Conservation (phyloP, 2,113 vertebrate species). For the Reinhardtius hippoglossoides region DNA sequence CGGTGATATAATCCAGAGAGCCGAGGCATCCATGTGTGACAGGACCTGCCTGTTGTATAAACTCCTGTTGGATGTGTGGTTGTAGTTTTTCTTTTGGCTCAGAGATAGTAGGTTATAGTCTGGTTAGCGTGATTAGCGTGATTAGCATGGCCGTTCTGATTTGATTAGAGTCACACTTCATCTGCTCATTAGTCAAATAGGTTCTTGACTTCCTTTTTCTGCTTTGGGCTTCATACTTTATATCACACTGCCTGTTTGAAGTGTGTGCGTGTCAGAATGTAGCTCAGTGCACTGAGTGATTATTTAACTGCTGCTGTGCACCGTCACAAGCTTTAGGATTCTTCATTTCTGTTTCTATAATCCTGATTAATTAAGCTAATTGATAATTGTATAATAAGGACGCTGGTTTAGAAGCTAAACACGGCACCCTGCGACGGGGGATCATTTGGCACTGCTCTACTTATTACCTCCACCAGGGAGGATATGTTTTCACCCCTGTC, state of each 20-base stretch:
- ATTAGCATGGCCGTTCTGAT: slow-evolving; percentile 28
- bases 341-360: too few species aligned
- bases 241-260: neutral
- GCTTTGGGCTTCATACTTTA: neutral
- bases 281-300: neutral
- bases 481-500: too few species aligned
- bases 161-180: slow-evolving; percentile 55
- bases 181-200: slow-evolving; percentile 51
- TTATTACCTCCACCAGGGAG: too few species aligned
- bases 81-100: too few species aligned
- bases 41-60: neutral
- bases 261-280: neutral
- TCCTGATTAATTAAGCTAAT: slow-evolving; percentile 33
- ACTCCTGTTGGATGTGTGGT: neutral
- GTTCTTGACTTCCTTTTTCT: too few species aligned
- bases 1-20: neutral
- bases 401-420: slow-evolving; percentile 3
- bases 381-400: slow-evolving; percentile 4
- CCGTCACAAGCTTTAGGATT: too few species aligned
- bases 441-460: too few species aligned
- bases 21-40: neutral
- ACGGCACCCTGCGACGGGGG: neutral
- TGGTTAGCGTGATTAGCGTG: slow-evolving; percentile 60
- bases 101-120: slow-evolving; percentile 19
- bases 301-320: too few species aligned